Conservation (phyloP, 2,888 invertebrate genomes). For the Agrotis segetum region DNA sequence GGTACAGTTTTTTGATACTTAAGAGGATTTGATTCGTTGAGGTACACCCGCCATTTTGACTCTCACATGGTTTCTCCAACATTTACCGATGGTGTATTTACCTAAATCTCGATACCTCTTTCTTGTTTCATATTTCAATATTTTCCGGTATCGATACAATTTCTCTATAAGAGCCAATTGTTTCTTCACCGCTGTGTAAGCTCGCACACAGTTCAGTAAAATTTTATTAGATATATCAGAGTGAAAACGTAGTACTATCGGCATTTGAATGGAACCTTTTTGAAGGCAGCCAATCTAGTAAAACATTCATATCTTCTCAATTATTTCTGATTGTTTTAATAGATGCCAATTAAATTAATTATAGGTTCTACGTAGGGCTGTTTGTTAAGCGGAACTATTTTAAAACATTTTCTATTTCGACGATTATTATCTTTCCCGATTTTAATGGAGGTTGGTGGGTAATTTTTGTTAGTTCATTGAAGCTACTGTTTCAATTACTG, state of each 20-base stretch:
- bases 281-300: slow-evolving; percentile 11
- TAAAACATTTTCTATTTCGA: not conserved
- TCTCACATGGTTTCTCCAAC: not conserved
- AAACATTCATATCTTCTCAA: slow-evolving; percentile 21
- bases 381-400: slow-evolving; percentile 1
- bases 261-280: slow-evolving; percentile 14
- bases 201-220: slow-evolving; percentile 36
- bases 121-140: slow-evolving; percentile 20
- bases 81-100: slow-evolving; percentile 3
- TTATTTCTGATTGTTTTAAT: slow-evolving; percentile 10
- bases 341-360: slow-evolving; percentile 28
- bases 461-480: not conserved
- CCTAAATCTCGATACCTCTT: slow-evolving; percentile 25
- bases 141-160: slow-evolving; percentile 28
- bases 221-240: slow-evolving; percentile 35
- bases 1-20: too few relatives aligned
- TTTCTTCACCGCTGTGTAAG: slow-evolving; percentile 35
- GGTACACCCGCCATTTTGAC: too few relatives aligned
- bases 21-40: too few relatives aligned
- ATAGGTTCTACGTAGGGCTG: slow-evolving; percentile 2
- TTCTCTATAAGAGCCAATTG: slow-evolving; percentile 29
- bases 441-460: not conserved
- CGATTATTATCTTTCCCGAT: slow-evolving; percentile 2
- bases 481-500: not conserved
- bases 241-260: slow-evolving; percentile 29